These are phyloP conservation scores for Pachyrhynchus sulphureomaculatus DNA, from an alignment of 1,140 invertebrate species.

Conservation along the genomic window DNA sequence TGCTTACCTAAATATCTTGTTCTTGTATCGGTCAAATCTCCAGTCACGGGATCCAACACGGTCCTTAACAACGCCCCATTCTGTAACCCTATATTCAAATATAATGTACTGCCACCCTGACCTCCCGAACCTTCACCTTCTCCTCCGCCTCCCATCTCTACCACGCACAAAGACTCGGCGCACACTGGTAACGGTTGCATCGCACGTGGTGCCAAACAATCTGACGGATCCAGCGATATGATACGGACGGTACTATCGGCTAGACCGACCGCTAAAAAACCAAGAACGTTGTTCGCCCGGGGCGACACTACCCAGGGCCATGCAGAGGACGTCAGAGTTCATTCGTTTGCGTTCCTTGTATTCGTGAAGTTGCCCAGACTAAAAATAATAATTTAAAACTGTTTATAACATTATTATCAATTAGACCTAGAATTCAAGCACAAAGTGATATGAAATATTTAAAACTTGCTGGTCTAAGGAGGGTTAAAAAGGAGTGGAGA, in stretches of 20 bases:
- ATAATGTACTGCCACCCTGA: slow-evolving; percentile 72
- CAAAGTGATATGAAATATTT: no score
- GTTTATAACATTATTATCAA: not conserved
- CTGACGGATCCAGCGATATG: slow-evolving; percentile 93
- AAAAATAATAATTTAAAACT: slow-evolving; percentile 18
- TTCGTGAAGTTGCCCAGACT: slow-evolving; percentile 97
- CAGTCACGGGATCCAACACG: slow-evolving; percentile 94
- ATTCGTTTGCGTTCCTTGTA: slow-evolving; percentile 97
- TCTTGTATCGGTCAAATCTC: slow-evolving; percentile 94
- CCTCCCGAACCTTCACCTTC: slow-evolving; percentile 56
- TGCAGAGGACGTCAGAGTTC: slow-evolving; percentile 95
- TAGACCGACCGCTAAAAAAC: slow-evolving; percentile 95
- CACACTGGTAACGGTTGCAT: slow-evolving; percentile 97
- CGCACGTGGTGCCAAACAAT: slow-evolving; percentile 89
- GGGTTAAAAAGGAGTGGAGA: no score
- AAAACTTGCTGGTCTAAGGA: no score
- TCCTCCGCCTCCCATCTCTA: slow-evolving; percentile 77
- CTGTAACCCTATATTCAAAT: slow-evolving; percentile 96
- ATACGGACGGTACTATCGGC: slow-evolving; percentile 97
- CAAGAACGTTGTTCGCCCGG: slow-evolving; percentile 92
- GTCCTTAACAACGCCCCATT: slow-evolving; percentile 96
- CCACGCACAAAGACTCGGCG: slow-evolving; percentile 95
- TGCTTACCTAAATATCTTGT: slow-evolving; percentile 68
- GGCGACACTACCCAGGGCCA: slow-evolving; percentile 95
- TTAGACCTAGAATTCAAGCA: no score